These are phyloP conservation scores for Cyprinodon variegatus DNA, from an alignment of 2,113 vertebrate species.

Conservation along the genomic window DNA sequence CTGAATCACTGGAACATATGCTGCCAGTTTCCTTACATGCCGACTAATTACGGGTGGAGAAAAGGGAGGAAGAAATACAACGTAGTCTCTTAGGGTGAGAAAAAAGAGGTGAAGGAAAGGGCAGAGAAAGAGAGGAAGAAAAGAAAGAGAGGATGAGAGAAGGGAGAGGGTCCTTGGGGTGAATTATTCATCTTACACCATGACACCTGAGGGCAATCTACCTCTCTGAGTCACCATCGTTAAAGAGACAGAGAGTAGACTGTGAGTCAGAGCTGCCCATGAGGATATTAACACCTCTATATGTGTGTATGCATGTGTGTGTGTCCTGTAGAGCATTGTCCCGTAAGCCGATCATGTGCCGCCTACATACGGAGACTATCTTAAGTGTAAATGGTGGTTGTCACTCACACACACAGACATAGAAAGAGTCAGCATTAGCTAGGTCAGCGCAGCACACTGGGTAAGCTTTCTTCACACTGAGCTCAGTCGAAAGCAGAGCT, in stretches of 20 bases:
- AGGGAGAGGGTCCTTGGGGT: slow-evolving; percentile 60
- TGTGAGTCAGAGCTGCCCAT: slow-evolving; percentile 62
- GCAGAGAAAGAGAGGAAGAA: slow-evolving; percentile 13
- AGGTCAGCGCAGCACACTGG: slow-evolving; percentile 50
- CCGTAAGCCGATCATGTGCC: slow-evolving; percentile 63
- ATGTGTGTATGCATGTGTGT: slow-evolving; percentile 39
- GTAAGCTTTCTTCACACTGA: slow-evolving; percentile 58
- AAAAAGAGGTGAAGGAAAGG: slow-evolving; percentile 42
- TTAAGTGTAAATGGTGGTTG: slow-evolving; percentile 62
- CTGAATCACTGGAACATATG: slow-evolving; percentile 55
- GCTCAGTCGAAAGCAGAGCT: slow-evolving; percentile 47
- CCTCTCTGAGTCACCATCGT: slow-evolving; percentile 67
- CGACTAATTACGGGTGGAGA: slow-evolving; percentile 61
- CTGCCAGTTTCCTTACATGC: slow-evolving; percentile 43
- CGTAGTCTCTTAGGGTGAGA: slow-evolving; percentile 19
- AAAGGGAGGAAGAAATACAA: slow-evolving; percentile 37
- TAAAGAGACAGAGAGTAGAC: slow-evolving; percentile 57
- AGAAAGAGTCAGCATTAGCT: slow-evolving; percentile 52
- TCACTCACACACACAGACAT: slow-evolving; percentile 37
- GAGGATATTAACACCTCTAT: slow-evolving; percentile 65
- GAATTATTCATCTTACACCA: slow-evolving; percentile 74
- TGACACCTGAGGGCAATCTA: slow-evolving; percentile 71
- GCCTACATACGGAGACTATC: slow-evolving; percentile 57
- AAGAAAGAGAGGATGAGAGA: slow-evolving; percentile 4
- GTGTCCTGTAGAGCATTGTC: slow-evolving; percentile 56